phyloP scores from a whole-genome alignment of 2,113 vertebrate species.

The Gnathonemus longibarbis region DNA sequence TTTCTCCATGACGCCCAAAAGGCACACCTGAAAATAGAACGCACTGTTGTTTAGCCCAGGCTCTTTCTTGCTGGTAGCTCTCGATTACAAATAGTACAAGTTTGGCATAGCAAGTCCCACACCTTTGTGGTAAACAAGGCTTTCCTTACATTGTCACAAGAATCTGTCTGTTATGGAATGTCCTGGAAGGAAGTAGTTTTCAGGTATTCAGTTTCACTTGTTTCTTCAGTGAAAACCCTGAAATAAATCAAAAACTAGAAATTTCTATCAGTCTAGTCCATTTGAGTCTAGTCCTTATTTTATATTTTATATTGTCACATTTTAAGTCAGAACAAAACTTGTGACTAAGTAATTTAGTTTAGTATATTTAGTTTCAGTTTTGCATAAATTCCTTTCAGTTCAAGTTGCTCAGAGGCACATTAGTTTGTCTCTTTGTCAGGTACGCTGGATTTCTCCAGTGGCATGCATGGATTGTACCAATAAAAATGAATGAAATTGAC shows the following conservation, averaged over 20 bases:
- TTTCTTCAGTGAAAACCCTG: not conserved
- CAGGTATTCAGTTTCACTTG: not conserved
- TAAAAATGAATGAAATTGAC: not conserved
- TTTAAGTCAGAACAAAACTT: not conserved
- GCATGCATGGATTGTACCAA: not conserved
- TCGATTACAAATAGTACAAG: not conserved
- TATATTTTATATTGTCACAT: not conserved
- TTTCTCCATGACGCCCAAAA: slow-evolving; percentile 36
- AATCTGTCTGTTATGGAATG: not conserved
- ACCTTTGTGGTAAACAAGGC: not conserved
- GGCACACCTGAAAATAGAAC: slow-evolving; percentile 46
- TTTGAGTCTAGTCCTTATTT: not conserved
- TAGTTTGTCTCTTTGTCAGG: not conserved
- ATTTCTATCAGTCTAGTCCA: not conserved
- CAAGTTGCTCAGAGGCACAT: not conserved
- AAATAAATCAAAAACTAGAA: not conserved
- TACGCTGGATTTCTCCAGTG: not conserved
- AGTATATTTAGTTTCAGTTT: not conserved
- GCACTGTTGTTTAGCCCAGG: not conserved
- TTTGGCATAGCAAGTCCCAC: not conserved
- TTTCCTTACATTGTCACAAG: not conserved
- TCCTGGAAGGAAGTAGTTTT: not conserved
- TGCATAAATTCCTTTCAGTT: not conserved
- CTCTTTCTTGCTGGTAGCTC: slow-evolving; percentile 13
- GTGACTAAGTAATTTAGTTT: not conserved